Evolutionary conservation across 1,140 invertebrate genomes (phyloP).

Genomic region (Argopecten irradians): DNA sequence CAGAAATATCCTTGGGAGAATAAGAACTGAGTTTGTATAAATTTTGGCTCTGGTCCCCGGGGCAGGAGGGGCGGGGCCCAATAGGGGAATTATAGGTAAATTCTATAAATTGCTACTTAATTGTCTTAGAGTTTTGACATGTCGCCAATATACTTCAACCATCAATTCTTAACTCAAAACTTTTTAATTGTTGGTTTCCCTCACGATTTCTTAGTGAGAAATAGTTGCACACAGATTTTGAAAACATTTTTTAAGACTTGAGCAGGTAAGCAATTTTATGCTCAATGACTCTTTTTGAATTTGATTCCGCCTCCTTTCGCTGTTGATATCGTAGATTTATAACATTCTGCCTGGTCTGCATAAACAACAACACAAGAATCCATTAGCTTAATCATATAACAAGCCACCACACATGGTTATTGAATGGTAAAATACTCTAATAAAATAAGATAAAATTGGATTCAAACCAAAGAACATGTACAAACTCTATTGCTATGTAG

Average conservation of each 20-base stretch:
- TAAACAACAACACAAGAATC: not conserved
- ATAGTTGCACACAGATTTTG: not conserved
- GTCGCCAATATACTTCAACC: not conserved
- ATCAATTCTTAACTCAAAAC: not conserved
- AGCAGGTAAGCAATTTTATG: slow-evolving; percentile 10
- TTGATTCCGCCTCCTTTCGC: not conserved
- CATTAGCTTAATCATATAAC: not conserved
- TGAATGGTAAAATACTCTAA: too few species aligned
- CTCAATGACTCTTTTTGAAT: not conserved
- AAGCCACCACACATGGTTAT: too few species aligned
- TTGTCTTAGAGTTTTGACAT: too few species aligned
- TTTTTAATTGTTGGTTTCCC: not conserved
- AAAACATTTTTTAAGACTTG: not conserved
- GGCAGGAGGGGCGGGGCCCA: too few species aligned
- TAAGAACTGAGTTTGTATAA: too few species aligned
- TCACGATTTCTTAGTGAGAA: not conserved
- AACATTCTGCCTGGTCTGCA: not conserved
- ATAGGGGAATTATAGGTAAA: too few species aligned
- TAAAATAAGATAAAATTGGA: too few species aligned
- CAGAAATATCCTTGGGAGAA: too few species aligned
- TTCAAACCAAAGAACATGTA: too few species aligned
- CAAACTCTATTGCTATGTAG: not conserved
- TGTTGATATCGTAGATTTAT: not conserved
- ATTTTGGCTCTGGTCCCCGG: too few species aligned
- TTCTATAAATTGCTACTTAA: too few species aligned